Evolutionary conservation across 2,113 vertebrate species (phyloP), one percentile per base, ranked within the genome.

Genomic region (Hylia prasina): DNA sequence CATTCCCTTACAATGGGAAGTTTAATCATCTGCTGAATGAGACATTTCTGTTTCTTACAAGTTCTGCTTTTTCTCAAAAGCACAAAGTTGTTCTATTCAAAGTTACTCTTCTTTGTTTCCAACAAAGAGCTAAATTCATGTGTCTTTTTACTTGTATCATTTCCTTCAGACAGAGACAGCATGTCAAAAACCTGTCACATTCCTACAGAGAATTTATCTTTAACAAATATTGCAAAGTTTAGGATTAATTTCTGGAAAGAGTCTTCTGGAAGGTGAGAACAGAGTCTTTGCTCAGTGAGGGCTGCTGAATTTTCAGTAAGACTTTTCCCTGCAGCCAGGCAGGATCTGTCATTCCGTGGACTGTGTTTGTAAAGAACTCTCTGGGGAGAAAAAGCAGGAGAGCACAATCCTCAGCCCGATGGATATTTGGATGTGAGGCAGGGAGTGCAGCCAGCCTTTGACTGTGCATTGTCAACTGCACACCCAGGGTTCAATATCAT

Each of bases 371-470:
- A 44, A 66, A 28, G 14, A 39, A 56, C 13, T 6, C 7, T 53
- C 27, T 24, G 53, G 25, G 61, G 45, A 57, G 27, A 56, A 51
- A 69, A 79, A 85, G 24, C 13, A 87, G 27, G 30, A 63, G 48
- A 79, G 1, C 13, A 23, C 27, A 4, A 12, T 63, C 15, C 25
- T 56, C 13, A 9, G 11, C 1, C 4, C 3, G 2, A 25, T 30
- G 31, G 9, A 39, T 45, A 27, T 40, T 56, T 23, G 79, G 37
- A 40, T 3, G 7, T 30, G 35, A 82, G 24, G 10, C 27, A n/a
- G 11, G 15, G 30, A 68, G 4, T 14, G 37, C 35, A 68, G 39
- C 27, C 40, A 71, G 9, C 18, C 15, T 66, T 23, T 27, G 64
- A 21, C 0, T 30, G 13, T 30, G 11, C 12, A 15, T 35, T 66